Percentiles rank a stretch among this genome's conserved stretches.
Evolutionary conservation across 2,113 vertebrate species (phyloP).

Genomic region (Tonatia bakeri): DNA sequence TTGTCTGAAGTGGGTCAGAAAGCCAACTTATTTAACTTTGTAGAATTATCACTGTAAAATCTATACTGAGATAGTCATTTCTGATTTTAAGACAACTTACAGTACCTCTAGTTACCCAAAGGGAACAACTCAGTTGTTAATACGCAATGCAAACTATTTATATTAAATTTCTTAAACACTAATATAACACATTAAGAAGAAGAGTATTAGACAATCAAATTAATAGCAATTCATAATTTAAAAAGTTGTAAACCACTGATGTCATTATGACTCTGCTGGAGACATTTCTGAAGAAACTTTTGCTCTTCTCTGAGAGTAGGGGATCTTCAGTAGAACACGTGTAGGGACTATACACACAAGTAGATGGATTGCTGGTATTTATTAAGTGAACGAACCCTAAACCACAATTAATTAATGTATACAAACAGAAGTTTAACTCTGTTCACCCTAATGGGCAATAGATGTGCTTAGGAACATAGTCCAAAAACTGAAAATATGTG

Average conservation of each 20-base stretch:
- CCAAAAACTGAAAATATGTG: neutral
- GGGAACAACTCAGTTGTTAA: neutral
- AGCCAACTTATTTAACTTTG: slow-evolving; percentile 1
- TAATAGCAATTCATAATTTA: neutral
- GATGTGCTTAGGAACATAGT: neutral
- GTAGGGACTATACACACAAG: neutral
- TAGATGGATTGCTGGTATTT: neutral
- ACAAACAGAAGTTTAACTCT: slow-evolving; percentile 17
- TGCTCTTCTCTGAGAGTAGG: neutral
- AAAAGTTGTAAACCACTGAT: slow-evolving; percentile 8
- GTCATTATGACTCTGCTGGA: neutral
- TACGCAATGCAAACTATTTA: neutral
- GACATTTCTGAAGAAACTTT: slow-evolving; percentile 3
- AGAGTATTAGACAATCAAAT: neutral
- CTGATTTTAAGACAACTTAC: neutral
- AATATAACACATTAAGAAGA: neutral
- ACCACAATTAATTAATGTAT: neutral
- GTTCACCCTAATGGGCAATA: neutral
- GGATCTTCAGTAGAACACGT: neutral
- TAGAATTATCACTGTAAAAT: neutral
- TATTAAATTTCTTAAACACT: slow-evolving; percentile 5
- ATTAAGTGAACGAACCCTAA: neutral
- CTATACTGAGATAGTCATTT: neutral
- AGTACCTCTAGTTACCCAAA: neutral
- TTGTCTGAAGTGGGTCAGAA: neutral